Conservation (phyloP, 2,797 vertebrate species). For the Etheostoma perlongum region DNA sequence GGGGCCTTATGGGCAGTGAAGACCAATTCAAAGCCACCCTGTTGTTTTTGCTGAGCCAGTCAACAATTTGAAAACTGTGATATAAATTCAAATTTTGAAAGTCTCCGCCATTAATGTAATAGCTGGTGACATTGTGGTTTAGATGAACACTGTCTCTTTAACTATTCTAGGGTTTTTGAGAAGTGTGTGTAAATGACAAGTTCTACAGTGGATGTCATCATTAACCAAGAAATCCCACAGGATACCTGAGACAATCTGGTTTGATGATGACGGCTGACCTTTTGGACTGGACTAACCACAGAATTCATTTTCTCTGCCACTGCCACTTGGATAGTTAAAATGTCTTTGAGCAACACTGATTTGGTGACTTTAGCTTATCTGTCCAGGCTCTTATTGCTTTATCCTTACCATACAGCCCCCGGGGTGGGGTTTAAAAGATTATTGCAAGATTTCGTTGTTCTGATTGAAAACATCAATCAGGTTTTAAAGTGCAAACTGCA, state of each 20-base stretch:
- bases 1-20: constrained; percentile 41
- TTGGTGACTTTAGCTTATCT: constrained; percentile 19
- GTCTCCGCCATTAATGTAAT: not conserved
- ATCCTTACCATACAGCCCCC: not conserved
- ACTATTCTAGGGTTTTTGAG: constrained; percentile 24
- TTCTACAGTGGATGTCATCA: constrained; percentile 26
- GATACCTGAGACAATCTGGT: constrained; percentile 28
- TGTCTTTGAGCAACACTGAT: constrained; percentile 20
- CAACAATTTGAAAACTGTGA: constrained; percentile 46
- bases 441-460: constrained; percentile 6
- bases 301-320: constrained; percentile 16
- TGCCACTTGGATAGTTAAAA: constrained; percentile 30
- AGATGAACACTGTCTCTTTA: constrained; percentile 15
- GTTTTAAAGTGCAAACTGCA: constrained; percentile 1
- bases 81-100: not conserved
- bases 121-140: not conserved
- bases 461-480: not conserved
- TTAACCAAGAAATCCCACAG: constrained; percentile 43
- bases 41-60: constrained; percentile 57
- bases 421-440: constrained; percentile 1
- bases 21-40: constrained; percentile 46
- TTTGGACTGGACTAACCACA: constrained; percentile 29
- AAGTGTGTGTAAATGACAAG: constrained; percentile 47
- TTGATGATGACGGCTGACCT: constrained; percentile 52
- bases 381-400: constrained; percentile 14